Conservation (phyloP, 2,113 vertebrate genomes). For the Pandion haliaetus region DNA sequence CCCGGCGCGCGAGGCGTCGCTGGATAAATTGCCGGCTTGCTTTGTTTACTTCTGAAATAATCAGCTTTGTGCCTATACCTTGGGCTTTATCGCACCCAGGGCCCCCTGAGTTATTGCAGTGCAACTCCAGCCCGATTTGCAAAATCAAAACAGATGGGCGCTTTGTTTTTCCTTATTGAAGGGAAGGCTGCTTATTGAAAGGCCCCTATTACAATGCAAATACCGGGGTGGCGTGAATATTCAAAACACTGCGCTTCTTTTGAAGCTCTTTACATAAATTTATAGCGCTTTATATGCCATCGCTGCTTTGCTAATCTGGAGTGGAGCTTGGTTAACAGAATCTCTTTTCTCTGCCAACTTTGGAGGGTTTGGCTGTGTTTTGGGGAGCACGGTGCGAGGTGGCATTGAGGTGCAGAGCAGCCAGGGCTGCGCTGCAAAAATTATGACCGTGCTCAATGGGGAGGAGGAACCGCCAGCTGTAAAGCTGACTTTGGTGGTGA, state of each 20-base stretch:
- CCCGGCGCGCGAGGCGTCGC: neutral
- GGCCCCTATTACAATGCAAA: slow-evolving; percentile 56
- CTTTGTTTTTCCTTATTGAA: slow-evolving; percentile 21
- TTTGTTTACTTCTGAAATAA: slow-evolving; percentile 31
- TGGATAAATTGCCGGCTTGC: neutral
- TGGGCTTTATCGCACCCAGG: neutral
- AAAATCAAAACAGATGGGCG: slow-evolving; percentile 36
- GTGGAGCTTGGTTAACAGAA: neutral
- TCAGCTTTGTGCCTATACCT: neutral
- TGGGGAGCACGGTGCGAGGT: neutral
- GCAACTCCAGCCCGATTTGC: neutral
- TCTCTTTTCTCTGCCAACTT: neutral
- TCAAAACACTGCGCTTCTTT: neutral
- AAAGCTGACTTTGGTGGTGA: neutral
- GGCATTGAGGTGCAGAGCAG: neutral
- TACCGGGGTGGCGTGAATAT: slow-evolving; percentile 49
- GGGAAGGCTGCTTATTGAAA: slow-evolving; percentile 15
- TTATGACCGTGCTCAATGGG: neutral
- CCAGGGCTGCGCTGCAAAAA: neutral
- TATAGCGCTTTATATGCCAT: neutral
- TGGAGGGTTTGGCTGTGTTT: neutral
- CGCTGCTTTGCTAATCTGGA: neutral
- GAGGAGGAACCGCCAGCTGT: neutral
- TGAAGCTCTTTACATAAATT: slow-evolving; percentile 3
- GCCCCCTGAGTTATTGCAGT: neutral